Percentiles rank a stretch among this genome's conserved stretches.
These are phyloP conservation scores for Sphaerolaimus hirsutus DNA, from an alignment of 2,888 invertebrate species.

Conservation along the genomic window DNA sequence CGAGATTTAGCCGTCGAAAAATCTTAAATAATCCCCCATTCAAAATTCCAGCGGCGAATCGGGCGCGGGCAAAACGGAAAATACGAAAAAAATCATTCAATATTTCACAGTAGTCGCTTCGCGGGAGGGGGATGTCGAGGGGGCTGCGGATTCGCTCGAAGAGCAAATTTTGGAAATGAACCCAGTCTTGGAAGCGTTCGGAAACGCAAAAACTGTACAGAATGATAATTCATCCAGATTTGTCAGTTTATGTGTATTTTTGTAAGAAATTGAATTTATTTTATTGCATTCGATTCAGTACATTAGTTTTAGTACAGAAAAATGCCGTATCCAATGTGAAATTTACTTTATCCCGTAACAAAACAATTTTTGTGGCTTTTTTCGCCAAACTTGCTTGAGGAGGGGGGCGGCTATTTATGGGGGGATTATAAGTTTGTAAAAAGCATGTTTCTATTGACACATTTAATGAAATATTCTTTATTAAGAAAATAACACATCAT, in stretches of 20 bases:
- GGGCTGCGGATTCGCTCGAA: not conserved
- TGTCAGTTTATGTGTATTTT: constrained; percentile 8
- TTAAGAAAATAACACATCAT: too few species aligned
- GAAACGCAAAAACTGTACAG: constrained; percentile 19
- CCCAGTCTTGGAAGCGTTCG: constrained; percentile 17
- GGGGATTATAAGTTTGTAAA: too few species aligned
- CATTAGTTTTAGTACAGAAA: too few species aligned
- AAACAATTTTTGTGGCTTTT: too few species aligned
- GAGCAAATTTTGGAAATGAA: constrained; percentile 8
- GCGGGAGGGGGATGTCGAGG: not conserved
- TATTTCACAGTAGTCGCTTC: constrained; percentile 25
- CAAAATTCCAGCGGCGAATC: constrained; percentile 35
- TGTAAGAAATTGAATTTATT: not conserved
- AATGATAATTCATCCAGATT: constrained; percentile 20
- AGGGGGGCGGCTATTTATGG: too few species aligned
- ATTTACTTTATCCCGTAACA: too few species aligned
- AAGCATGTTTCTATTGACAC: too few species aligned
- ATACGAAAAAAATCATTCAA: constrained; percentile 33
- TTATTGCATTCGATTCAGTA: too few species aligned
- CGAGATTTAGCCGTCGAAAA: too few species aligned
- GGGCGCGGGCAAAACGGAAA: constrained; percentile 39
- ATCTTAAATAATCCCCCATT: constrained; percentile 1
- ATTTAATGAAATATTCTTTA: too few species aligned
- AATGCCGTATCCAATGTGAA: too few species aligned
- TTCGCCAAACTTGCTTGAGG: too few species aligned